Evolutionary conservation across 37 sponge, comb jelly and placozoan species (phyloP).

Genomic region (Aplysina aerophoba): DNA sequence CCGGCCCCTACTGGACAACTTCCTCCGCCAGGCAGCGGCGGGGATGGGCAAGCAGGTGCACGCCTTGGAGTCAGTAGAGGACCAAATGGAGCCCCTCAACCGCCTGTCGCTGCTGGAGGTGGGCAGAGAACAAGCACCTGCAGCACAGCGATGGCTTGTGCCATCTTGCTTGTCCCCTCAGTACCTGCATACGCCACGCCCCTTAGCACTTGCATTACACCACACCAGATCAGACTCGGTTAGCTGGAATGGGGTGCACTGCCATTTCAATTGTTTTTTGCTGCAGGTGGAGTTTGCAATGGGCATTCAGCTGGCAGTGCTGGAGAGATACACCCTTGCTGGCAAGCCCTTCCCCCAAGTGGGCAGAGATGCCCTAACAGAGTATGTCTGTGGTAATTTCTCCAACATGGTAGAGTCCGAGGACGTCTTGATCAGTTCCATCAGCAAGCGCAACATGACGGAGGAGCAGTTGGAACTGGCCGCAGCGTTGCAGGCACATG

Average conservation of each 20-base stretch:
- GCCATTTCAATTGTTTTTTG: not conserved
- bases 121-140: not conserved
- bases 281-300: slow-evolving; percentile 54
- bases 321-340: slow-evolving; percentile 24
- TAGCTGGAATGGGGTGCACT: too few species aligned
- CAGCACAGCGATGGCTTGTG: too few species aligned
- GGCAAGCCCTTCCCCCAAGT: not conserved
- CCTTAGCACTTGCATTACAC: too few species aligned
- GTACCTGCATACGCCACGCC: too few species aligned
- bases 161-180: too few species aligned
- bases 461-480: slow-evolving; percentile 10
- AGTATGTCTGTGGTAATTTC: slow-evolving; percentile 68
- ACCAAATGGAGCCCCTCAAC: slow-evolving; percentile 64
- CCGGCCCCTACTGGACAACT: slow-evolving; percentile 54
- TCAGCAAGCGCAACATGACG: slow-evolving; percentile 31
- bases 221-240: too few species aligned
- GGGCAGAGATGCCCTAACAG: not conserved
- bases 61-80: slow-evolving; percentile 45
- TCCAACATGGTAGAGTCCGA: not conserved
- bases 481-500: not conserved
- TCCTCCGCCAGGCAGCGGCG: slow-evolving; percentile 50
- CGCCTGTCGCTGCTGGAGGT: slow-evolving; percentile 36
- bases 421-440: slow-evolving; percentile 35
- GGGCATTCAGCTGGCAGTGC: slow-evolving; percentile 37
- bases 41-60: slow-evolving; percentile 58